A percentile compares a stretch with the other conserved stretches of the same genome.
Conservation (phyloP, 1,140 invertebrate genomes). For the Maconellicoccus hirsutus region DNA sequence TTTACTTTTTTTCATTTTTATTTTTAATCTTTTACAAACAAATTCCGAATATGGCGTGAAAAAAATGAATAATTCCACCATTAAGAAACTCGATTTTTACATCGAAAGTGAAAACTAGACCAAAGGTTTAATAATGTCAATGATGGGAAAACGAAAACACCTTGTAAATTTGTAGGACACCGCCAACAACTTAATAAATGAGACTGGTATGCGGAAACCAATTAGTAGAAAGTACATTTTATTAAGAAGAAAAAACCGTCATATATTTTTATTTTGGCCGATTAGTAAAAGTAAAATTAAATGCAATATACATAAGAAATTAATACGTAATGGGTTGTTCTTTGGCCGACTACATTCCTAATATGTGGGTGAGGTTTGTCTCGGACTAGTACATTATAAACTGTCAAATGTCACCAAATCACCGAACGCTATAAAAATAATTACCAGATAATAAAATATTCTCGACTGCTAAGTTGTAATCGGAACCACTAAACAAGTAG, state of each 20-base stretch:
- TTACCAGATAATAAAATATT: background rate
- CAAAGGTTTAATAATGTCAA: no score
- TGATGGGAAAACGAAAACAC: no score
- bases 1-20: no score
- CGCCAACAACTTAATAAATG: background rate
- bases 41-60: no score
- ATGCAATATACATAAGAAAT: background rate
- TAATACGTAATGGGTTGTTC: background rate
- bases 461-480: background rate
- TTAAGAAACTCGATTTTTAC: no score
- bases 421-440: background rate
- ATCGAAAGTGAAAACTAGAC: no score
- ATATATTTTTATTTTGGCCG: background rate
- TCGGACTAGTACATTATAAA: background rate
- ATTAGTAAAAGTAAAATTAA: background rate
- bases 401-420: conserved; percentile 3
- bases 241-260: background rate
- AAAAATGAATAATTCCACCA: no score
- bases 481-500: background rate
- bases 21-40: no score
- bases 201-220: background rate
- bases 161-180: background rate
- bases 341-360: background rate
- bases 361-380: background rate
- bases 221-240: conserved; percentile 5